Conservation (phyloP, 2,888 invertebrate genomes). For the Acanthosepion esculentum region DNA sequence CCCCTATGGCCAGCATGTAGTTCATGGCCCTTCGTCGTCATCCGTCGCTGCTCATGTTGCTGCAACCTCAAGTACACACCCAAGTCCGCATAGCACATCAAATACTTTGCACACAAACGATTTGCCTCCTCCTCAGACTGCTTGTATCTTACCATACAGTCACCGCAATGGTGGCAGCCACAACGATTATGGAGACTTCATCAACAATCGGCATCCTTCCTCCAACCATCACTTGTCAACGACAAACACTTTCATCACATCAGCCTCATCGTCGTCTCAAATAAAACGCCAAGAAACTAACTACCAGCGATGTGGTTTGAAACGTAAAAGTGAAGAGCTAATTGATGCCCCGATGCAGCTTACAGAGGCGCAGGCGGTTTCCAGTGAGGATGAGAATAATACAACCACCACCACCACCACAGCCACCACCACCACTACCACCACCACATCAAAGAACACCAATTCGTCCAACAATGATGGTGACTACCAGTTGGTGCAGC, state of each 20-base stretch:
- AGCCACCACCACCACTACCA: constrained; percentile 63
- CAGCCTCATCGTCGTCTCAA: constrained; percentile 43
- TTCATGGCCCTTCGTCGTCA: constrained; percentile 48
- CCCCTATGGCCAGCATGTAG: constrained; percentile 65
- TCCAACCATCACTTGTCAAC: constrained; percentile 37
- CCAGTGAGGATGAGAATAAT: constrained; percentile 74
- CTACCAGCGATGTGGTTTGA: constrained; percentile 78
- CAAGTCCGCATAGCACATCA: constrained; percentile 56
- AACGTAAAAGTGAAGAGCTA: constrained; percentile 72
- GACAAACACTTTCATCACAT: constrained; percentile 40
- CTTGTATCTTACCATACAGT: constrained; percentile 56
- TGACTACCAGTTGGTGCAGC: constrained; percentile 98
- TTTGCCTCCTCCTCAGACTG: constrained; percentile 52
- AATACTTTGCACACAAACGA: constrained; percentile 54
- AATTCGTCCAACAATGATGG: constrained; percentile 81
- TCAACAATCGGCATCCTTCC: constrained; percentile 43
- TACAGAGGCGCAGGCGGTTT: constrained; percentile 69
- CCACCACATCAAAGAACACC: constrained; percentile 65
- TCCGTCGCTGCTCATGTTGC: constrained; percentile 46
- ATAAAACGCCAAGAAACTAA: constrained; percentile 43
- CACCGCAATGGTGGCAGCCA: constrained; percentile 51
- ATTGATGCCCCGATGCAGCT: constrained; percentile 73
- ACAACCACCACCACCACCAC: constrained; percentile 56
- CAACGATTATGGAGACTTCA: constrained; percentile 50
- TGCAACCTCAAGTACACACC: constrained; percentile 52